Evolutionary conservation across 1,140 invertebrate species (phyloP), one percentile per base, ranked within the genome.

Genomic region (Eupristina koningsbergeri): DNA sequence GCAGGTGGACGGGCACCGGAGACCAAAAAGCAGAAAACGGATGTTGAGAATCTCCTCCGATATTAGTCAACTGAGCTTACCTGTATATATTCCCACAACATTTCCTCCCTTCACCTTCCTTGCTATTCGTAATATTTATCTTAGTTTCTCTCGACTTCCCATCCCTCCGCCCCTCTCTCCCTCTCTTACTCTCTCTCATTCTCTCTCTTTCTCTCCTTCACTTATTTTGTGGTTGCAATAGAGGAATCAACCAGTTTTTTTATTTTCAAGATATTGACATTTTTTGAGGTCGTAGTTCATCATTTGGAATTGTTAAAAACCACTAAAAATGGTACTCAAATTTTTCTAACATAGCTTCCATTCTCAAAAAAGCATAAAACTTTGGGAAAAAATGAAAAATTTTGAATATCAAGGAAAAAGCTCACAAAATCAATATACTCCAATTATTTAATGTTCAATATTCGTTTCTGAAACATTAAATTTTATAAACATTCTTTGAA

Each of bases 1-100:
- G 73, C 84, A 83, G 79, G 85, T 84, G 86, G 50, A 61, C 29
- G 76, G 36, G 78, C 19, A 67, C 22, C 58, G 7, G 45, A 45
- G 22, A 19, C 31, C 8, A 19, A 39, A 22, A 17, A 53, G 34
- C 5, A 77, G 36, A 45, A 81, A 74, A 58, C 36, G 50, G 39
- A n/a, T 53, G 36, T 53, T 22, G n/a, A 39, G 58, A 81, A 81
- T 81, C 58, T 67, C 81, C 81, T 73, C 79, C 36, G 36, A 77
- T 53, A 61, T 45, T 71, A 71, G 19, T n/a, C 7, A 13, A 41
- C 3, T 36, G 1, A 41, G 19, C 36, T 67, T 67, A 36, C 29
- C 67, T 71, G 19, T 1, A 7, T 11, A 6, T 26, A 11, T n/a
- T 3, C 39, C 67, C 15, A 11, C 19, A 3, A 34, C n/a, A 19